A percentile compares a stretch with the other conserved stretches of the same genome.
Evolutionary conservation across 2,888 invertebrate genomes (phyloP).

Genomic region (Coleophora flavipennella): DNA sequence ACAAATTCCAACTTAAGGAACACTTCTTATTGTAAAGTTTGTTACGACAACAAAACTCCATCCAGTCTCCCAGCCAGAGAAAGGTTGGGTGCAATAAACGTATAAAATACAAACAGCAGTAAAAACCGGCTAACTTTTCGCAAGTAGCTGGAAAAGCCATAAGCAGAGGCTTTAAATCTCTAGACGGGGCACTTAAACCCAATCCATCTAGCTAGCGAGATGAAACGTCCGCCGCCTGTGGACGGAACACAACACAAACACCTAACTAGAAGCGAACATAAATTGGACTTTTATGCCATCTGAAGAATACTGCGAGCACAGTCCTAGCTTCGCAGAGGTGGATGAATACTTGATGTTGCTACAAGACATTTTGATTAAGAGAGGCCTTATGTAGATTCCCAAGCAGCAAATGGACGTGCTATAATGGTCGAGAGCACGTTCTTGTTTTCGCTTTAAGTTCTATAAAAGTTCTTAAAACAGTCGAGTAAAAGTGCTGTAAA

Average conservation of each 20-base stretch:
- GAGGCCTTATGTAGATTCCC: too few relatives aligned
- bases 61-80: background rate
- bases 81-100: slow-evolving; percentile 11
- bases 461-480: too few relatives aligned
- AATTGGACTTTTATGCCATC: slow-evolving; percentile 29
- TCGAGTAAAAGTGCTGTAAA: too few relatives aligned
- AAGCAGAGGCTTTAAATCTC: slow-evolving; percentile 29
- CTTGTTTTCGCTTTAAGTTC: too few relatives aligned
- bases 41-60: background rate
- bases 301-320: slow-evolving; percentile 9
- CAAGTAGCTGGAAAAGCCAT: slow-evolving; percentile 21
- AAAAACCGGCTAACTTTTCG: slow-evolving; percentile 22
- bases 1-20: background rate
- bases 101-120: slow-evolving; percentile 19
- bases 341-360: too few relatives aligned
- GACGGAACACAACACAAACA: slow-evolving; percentile 28
- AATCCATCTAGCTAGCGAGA: slow-evolving; percentile 43
- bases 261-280: slow-evolving; percentile 25
- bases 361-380: too few relatives aligned
- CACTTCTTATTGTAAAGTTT: background rate
- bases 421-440: too few relatives aligned
- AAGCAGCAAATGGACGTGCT: too few relatives aligned
- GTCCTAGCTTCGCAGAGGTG: too few relatives aligned
- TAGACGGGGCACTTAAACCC: slow-evolving; percentile 39
- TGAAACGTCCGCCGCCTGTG: slow-evolving; percentile 27